Base-by-base conservation (phyloP, 2,113 vertebrate species). In the Lamprologus ornatipinnis region DNA sequence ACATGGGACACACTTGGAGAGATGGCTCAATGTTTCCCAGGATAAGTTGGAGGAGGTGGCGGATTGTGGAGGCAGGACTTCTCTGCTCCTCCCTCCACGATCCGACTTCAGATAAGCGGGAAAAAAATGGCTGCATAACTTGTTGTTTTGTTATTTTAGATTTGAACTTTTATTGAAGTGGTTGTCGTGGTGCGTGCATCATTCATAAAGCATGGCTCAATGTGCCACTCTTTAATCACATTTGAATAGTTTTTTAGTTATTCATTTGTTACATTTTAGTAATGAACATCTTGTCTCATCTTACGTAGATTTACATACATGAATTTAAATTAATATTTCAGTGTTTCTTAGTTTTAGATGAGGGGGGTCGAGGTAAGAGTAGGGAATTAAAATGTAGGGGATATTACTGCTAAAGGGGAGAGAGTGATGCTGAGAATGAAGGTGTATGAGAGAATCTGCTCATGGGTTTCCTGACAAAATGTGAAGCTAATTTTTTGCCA, bases 31-130 rank as follows among this genome's bases (percentile, higher is more conserved):
- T 19, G 28, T 63, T 19, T 63, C 58, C 58, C 58, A 10, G 58
- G 15, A 0, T 33, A 63, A 33, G 9, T 19, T 19, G 15, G 0
- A 63, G 9, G 58, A 19, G 58, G 28, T 33, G 58, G 58, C 5
- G 1, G 7, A 58, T 58, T 0, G 7, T 58, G 55, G 26, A 58
- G 55, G 55, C 26, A 58, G 26, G 3, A 33, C 15, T 63, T 33
- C 57, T 33, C 28, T 60, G 57, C 28, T 63, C 58, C 28, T 63
- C 28, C 28, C 28, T 6, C 58, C 58, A 19, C 28, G 0, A 63
- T 10, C 15, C 4, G 5, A 63, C 28, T 63, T 63, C 9, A 63
- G 15, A 63, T 63, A 33, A 63, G 58, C 0, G 0, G 0, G 0
- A 2, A 0, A 1, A 19, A 63, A 63, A 63, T 63, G 0, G 58